Conservation (phyloP, 23 tunicate genomes). For the Ciona savignyi region DNA sequence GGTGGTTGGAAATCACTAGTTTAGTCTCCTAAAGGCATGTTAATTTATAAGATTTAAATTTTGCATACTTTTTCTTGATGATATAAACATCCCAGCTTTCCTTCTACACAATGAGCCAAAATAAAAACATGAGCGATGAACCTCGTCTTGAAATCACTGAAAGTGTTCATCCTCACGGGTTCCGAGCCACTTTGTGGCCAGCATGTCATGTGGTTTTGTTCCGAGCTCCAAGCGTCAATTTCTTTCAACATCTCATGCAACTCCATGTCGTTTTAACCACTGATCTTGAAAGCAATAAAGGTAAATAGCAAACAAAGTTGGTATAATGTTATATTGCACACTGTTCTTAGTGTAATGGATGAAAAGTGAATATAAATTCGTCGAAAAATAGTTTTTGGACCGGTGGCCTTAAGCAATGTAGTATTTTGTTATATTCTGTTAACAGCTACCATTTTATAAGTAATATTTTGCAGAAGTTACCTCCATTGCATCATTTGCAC, state of each 20-base stretch:
- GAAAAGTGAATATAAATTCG: no score
- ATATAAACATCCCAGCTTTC: neutral
- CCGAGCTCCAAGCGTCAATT: neutral
- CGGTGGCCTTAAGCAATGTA: no score
- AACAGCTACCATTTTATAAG: no score
- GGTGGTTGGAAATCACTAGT: no score
- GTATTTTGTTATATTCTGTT: no score
- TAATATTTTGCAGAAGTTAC: neutral
- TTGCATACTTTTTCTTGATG: no score
- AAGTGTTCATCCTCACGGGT: neutral
- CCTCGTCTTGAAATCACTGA: neutral
- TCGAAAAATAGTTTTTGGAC: no score
- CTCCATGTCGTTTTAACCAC: neutral
- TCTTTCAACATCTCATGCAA: neutral
- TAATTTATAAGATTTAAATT: no score
- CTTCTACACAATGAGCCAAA: neutral
- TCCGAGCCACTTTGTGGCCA: neutral
- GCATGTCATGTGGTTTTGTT: neutral
- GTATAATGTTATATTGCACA: no score
- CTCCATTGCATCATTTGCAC: neutral
- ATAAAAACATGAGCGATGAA: neutral
- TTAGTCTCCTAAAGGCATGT: no score
- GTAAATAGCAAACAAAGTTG: no score
- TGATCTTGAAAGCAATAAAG: neutral
- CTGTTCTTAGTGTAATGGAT: no score